Conservation (phyloP, 2,888 invertebrate genomes). For the Stomorhina lunata region DNA sequence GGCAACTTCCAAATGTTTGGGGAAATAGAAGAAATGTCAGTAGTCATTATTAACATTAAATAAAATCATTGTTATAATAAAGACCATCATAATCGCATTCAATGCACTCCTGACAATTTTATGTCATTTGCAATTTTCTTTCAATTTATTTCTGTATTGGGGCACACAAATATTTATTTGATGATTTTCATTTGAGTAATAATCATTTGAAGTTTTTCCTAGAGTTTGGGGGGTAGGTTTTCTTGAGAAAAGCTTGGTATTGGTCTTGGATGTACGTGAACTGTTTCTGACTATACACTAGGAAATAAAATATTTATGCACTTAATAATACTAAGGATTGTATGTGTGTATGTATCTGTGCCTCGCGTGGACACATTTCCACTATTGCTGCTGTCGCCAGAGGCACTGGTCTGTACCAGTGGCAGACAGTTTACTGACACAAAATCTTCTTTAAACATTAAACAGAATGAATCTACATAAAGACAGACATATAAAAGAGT, state of each 20-base stretch:
- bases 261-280: not conserved
- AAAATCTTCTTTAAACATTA: slow-evolving; percentile 15
- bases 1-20: slow-evolving; percentile 11
- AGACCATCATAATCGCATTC: slow-evolving; percentile 55
- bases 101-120: slow-evolving; percentile 55
- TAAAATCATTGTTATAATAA: slow-evolving; percentile 55
- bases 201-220: slow-evolving; percentile 27
- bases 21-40: slow-evolving; percentile 34
- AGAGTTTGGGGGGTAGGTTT: not conserved
- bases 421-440: not conserved
- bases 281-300: too few species aligned
- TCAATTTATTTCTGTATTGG: slow-evolving; percentile 44
- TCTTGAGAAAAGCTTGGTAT: not conserved
- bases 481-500: slow-evolving; percentile 10
- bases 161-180: too few species aligned
- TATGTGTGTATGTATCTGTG: not conserved
- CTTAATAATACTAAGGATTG: too few species aligned
- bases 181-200: slow-evolving; percentile 41
- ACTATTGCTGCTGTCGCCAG: too few species aligned
- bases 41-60: slow-evolving; percentile 53
- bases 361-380: too few species aligned
- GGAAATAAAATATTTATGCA: too few species aligned
- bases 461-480: not conserved
- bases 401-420: too few species aligned
- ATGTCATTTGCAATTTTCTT: slow-evolving; percentile 60